Evolutionary conservation across 2,797 vertebrate genomes (phyloP), one percentile per base, ranked within the genome.

Genomic region (Momotus momota): DNA sequence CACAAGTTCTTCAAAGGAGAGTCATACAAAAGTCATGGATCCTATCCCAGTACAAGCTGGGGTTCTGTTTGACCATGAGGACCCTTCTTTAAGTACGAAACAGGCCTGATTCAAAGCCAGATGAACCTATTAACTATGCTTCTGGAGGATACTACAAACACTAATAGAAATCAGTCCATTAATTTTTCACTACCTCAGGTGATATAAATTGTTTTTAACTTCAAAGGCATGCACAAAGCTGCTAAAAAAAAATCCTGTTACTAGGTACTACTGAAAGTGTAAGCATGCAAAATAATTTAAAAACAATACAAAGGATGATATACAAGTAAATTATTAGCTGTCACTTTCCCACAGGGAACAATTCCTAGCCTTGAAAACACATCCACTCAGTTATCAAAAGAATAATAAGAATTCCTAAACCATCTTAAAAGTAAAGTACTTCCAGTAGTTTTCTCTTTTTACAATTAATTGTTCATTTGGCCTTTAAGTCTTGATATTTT

Each of bases 241-340:
- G 15, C 29, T 69, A 16, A 51, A 92, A 79, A 79, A 58, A 90
- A 67, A 15, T 15, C 26, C 35, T 40, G 15, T 93, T 78, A 49
- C n/a, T 81, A 83, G 40, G 45, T 26, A 54, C 14, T 49, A 71
- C 9, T 86, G 49, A 55, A 84, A 71, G 6, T 20, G 11, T 79
- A 88, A 70, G 15, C 21, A 23, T 77, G 18, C 5, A 82, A 93
- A 92, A 88, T 62, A 65, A 89, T 80, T 54, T 55, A 8, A 93
- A 91, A 95, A 64, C 29, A 9, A 5, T 77, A 81, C 22, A 82
- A 62, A 90, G 29, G 69, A 89, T 80, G 85, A 81, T 66, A 69
- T 29, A 86, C 26, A 81, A 72, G 40, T 65, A 84, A 92, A 95
- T 86, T 93, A 88, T 84, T 94, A 95, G 60, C 62, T 95, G 54